These are phyloP conservation scores for Acanthurus lineatus DNA, from an alignment of 2,797 vertebrate genomes.

Conservation along the genomic window DNA sequence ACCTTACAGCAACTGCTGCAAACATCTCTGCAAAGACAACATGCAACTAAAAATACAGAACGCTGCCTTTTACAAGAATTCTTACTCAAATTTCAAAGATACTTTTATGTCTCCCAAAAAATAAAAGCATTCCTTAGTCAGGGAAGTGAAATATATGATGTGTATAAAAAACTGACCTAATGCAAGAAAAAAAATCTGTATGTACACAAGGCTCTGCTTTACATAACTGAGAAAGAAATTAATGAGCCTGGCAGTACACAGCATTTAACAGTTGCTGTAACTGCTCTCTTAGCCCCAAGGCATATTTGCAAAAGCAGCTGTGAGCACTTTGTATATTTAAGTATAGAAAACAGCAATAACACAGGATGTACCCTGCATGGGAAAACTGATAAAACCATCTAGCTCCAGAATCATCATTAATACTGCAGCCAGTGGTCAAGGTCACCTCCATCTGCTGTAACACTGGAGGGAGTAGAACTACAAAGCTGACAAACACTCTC, in stretches of 20 bases:
- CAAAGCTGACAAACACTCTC: conserved; percentile 23
- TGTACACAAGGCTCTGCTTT: not conserved
- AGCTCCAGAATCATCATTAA: conserved; percentile 8
- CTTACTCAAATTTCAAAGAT: not conserved
- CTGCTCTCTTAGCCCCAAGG: not conserved
- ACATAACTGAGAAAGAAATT: not conserved
- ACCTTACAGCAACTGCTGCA: not conserved
- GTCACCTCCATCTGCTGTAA: conserved; percentile 60
- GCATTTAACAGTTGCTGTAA: not conserved
- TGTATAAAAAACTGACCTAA: not conserved
- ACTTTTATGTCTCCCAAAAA: not conserved
- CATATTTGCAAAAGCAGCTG: conserved; percentile 18
- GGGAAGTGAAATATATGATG: not conserved
- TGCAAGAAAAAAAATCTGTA: not conserved
- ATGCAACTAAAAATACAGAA: not conserved
- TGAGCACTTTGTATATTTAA: conserved; percentile 6
- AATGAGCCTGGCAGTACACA: not conserved
- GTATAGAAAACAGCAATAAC: conserved; percentile 18
- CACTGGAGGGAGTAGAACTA: conserved; percentile 16
- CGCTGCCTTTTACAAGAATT: too few species aligned
- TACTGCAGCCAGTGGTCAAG: conserved; percentile 39
- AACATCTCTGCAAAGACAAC: not conserved
- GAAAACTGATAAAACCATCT: conserved; percentile 19
- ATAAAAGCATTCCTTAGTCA: not conserved
- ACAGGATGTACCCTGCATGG: conserved; percentile 2